Evolutionary conservation across 2,888 invertebrate genomes (phyloP).

Genomic region (Euplexia lucipara): DNA sequence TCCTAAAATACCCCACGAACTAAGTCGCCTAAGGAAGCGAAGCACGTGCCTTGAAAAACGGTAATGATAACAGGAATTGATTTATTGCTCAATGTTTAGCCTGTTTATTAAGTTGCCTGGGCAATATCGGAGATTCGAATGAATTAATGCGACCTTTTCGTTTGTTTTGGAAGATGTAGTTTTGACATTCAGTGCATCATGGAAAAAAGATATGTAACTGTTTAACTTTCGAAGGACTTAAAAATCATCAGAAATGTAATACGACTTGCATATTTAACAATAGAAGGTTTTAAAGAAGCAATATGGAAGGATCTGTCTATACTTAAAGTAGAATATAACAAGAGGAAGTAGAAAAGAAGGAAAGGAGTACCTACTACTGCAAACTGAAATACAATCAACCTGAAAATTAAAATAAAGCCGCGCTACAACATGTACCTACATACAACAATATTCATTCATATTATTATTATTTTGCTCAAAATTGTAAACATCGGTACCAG

Average conservation of each 20-base stretch:
- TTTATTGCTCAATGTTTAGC: constrained; percentile 56
- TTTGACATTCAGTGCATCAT: background rate
- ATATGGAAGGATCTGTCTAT: background rate
- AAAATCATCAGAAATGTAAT: too few relatives aligned
- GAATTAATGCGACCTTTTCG: constrained; percentile 29
- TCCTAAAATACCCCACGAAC: constrained; percentile 57
- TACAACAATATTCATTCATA: constrained; percentile 11
- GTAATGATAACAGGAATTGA: constrained; percentile 66
- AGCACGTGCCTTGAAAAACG: constrained; percentile 60
- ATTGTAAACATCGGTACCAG: constrained; percentile 57
- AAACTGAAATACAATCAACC: background rate
- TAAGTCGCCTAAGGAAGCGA: constrained; percentile 60
- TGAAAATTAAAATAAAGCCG: constrained; percentile 3
- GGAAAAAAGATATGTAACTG: background rate
- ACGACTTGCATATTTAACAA: background rate
- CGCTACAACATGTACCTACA: too few relatives aligned
- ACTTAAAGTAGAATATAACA: background rate
- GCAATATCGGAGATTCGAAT: constrained; percentile 20
- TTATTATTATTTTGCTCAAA: constrained; percentile 45
- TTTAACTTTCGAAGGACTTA: background rate
- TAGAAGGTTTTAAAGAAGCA: background rate
- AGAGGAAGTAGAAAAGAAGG: background rate
- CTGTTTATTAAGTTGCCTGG: constrained; percentile 30
- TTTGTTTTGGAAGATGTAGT: constrained; percentile 7
- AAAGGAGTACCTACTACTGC: background rate